Evolutionary conservation across 2,888 invertebrate genomes (phyloP).

Genomic region (Druceiella hillmani): DNA sequence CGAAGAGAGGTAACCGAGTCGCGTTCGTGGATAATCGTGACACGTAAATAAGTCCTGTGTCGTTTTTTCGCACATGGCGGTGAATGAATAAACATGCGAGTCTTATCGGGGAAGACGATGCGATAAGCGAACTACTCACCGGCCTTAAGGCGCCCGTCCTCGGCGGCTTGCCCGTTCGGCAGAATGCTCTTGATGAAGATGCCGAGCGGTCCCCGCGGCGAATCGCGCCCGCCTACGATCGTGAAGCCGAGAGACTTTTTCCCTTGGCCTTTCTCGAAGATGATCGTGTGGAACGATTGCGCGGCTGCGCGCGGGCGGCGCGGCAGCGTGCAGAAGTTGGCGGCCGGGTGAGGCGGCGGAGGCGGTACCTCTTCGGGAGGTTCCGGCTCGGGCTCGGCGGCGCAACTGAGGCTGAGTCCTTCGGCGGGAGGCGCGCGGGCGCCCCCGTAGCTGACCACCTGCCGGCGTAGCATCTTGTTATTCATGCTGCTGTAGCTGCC

Average conservation of each 20-base stretch:
- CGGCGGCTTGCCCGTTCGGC: constrained; percentile 76
- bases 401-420: constrained; percentile 40
- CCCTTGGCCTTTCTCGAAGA: constrained; percentile 74
- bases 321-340: constrained; percentile 70
- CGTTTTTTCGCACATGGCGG: too few relatives aligned
- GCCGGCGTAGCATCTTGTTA: constrained; percentile 52
- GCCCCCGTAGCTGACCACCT: constrained; percentile 52
- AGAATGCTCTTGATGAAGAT: constrained; percentile 84
- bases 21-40: too few relatives aligned
- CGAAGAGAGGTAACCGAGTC: too few relatives aligned
- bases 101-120: too few relatives aligned
- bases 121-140: constrained; percentile 44
- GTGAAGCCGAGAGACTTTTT: constrained; percentile 86
- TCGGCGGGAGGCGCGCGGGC: constrained; percentile 35
- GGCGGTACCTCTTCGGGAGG: constrained; percentile 33
- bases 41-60: too few relatives aligned
- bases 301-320: constrained; percentile 62
- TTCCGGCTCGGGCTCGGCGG: constrained; percentile 40
- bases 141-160: constrained; percentile 76
- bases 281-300: constrained; percentile 66
- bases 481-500: constrained; percentile 57
- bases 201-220: constrained; percentile 77
- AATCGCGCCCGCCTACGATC: constrained; percentile 82
- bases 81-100: too few relatives aligned
- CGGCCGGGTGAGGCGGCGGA: constrained; percentile 30